Evolutionary conservation across 2,888 invertebrate genomes (phyloP), one percentile per base, ranked within the genome.

Genomic region (Cheilosia pagana): DNA sequence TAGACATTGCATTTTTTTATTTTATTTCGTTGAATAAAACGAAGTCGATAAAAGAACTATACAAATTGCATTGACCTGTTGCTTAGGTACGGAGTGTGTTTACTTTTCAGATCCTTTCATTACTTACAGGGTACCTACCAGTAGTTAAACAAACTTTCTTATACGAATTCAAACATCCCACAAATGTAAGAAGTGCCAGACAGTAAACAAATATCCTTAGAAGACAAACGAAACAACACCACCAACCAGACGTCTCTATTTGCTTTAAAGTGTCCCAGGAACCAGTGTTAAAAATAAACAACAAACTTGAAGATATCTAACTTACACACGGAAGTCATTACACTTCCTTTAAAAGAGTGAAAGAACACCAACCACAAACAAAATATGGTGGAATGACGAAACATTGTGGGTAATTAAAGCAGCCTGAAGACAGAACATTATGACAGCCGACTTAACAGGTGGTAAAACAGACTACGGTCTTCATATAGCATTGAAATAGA

Each of bases 181-280:
- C 14, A 43, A 7, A 28, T 45, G 0, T 25, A n/a, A 45, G 4
- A 25, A 45, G n/a, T 43, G 21, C 14, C 16, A 43, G n/a, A 60
- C 41, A 19, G 41, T 3, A 31, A 45, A 31, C 48, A 35, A 63
- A 39, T 16, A 23, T 63, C 23, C 63, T 63, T n/a, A 52, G 35
- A 65, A 8, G 10, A 35, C 41, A 67, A 28, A 53, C 52, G 39
- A 5, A 62, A 48, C 28, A 10, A 31, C 28, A 8, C 1, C 35
- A 12, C 10, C 12, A 10, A 12, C 23, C 8, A 52, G 12, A 25
- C 39, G 16, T 19, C 65, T 67, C 39, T 67, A 25, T 52, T 41
- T 67, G 23, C 52, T 12, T 16, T 8, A 14, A 25, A 12, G 35
- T 23, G 10, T 39, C 16, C 35, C 14, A 45, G 28, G 19, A 19